Percentiles rank a stretch among this genome's conserved stretches.
Conservation (phyloP, 2,797 vertebrate species). For the Myioborus melanocephalus region DNA sequence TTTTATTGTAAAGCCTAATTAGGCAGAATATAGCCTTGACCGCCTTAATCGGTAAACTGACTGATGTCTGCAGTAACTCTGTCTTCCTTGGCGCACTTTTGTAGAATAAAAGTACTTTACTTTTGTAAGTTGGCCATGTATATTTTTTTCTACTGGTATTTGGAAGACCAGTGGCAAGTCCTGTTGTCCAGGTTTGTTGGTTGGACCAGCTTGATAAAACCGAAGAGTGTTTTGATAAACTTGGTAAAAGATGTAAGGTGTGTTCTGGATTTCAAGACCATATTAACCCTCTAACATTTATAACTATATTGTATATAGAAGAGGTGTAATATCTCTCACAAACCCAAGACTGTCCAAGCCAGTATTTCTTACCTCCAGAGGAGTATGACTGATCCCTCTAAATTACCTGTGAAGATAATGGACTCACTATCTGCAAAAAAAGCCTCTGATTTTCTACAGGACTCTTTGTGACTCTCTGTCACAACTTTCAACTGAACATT, state of each 20-base stretch:
- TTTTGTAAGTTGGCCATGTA: not conserved
- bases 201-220: not conserved
- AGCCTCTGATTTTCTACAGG: not conserved
- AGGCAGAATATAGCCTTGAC: not conserved
- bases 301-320: not conserved
- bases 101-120: not conserved
- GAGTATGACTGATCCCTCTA: not conserved
- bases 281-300: not conserved
- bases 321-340: not conserved
- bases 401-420: not conserved
- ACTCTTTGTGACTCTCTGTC: not conserved
- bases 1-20: not conserved
- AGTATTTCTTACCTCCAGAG: not conserved
- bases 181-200: not conserved
- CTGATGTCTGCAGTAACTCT: not conserved
- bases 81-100: not conserved
- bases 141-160: not conserved
- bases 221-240: not conserved
- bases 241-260: accelerated
- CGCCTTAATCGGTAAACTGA: not conserved
- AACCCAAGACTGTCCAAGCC: not conserved
- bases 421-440: not conserved
- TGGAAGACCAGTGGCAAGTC: not conserved
- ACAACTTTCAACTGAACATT: not conserved
- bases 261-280: not conserved